Evolutionary conservation across 1,140 invertebrate species (phyloP).

Genomic region (Papilio dardanus): DNA sequence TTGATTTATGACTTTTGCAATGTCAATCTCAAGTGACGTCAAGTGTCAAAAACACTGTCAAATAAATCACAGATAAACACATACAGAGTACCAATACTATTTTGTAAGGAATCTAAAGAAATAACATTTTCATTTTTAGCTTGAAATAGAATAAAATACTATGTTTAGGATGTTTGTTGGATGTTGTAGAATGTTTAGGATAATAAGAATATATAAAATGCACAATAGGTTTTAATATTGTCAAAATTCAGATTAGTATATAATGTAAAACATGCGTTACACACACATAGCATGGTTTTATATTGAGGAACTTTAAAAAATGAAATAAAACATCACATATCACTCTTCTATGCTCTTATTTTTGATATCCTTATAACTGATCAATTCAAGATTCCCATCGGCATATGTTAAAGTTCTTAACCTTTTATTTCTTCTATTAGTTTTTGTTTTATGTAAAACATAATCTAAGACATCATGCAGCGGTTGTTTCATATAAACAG

Average conservation of each 20-base stretch:
- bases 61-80: too few relatives aligned
- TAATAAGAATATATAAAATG: too few relatives aligned
- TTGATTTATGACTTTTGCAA: too few relatives aligned
- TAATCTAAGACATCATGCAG: conserved; percentile 52
- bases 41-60: too few relatives aligned
- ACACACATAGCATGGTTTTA: not conserved
- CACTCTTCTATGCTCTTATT: not conserved
- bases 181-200: too few relatives aligned
- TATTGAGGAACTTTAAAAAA: not conserved
- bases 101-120: too few relatives aligned
- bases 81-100: too few relatives aligned
- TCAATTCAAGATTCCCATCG: conserved; percentile 47
- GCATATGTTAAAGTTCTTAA: conserved; percentile 56
- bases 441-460: conserved; percentile 46
- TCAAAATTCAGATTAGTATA: not conserved
- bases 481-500: conserved; percentile 49
- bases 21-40: too few relatives aligned
- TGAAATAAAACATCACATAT: not conserved
- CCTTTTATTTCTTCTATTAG: conserved; percentile 43
- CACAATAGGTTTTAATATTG: not conserved
- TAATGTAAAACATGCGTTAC: too few relatives aligned
- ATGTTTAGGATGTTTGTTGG: too few relatives aligned
- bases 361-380: conserved; percentile 42
- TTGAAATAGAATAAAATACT: too few relatives aligned
- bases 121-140: too few relatives aligned